Percentiles rank a stretch among this genome's conserved stretches.
phyloP scores from a whole-genome alignment of 2,797 vertebrate genomes.

The Danio aesculapii region DNA sequence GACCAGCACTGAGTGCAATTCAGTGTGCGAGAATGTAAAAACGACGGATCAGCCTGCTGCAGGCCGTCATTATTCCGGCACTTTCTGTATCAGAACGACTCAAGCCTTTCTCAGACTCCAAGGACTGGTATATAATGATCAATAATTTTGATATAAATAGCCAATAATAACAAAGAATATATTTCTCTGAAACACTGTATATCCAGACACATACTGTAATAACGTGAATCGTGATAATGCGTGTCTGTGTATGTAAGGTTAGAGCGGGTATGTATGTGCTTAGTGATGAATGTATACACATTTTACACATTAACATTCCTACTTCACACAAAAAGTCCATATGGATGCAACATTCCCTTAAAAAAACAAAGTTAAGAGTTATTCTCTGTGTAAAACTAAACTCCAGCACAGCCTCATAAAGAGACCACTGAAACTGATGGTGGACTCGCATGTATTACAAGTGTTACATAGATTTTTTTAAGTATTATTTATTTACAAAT shows the following conservation, averaged over 20 bases:
- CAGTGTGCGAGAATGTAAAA: conserved; percentile 30
- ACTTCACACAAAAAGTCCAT: neutral
- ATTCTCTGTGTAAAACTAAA: conserved; percentile 6
- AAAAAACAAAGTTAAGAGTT: neutral
- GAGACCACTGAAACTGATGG: conserved; percentile 11
- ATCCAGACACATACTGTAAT: conserved; percentile 56
- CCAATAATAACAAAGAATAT: conserved; percentile 50
- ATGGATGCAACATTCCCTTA: conserved; percentile 18
- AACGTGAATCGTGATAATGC: conserved; percentile 13
- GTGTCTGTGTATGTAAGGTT: conserved; percentile 6
- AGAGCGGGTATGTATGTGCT: conserved; percentile 10
- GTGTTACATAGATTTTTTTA: conserved; percentile 25
- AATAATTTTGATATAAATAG: conserved; percentile 50
- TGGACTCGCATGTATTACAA: neutral
- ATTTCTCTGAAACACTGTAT: conserved; percentile 53
- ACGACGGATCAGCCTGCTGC: conserved; percentile 8
- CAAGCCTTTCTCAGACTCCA: conserved; percentile 42
- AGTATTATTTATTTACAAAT: conserved; percentile 40
- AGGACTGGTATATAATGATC: conserved; percentile 36
- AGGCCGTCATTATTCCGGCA: conserved; percentile 22
- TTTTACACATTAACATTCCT: conserved; percentile 41
- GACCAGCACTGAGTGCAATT: neutral
- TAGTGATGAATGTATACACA: conserved; percentile 19
- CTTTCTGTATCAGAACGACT: conserved; percentile 48
- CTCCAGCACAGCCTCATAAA: conserved; percentile 1